Conservation (phyloP, 2,888 invertebrate species). For the Trachelus iudaicus region DNA sequence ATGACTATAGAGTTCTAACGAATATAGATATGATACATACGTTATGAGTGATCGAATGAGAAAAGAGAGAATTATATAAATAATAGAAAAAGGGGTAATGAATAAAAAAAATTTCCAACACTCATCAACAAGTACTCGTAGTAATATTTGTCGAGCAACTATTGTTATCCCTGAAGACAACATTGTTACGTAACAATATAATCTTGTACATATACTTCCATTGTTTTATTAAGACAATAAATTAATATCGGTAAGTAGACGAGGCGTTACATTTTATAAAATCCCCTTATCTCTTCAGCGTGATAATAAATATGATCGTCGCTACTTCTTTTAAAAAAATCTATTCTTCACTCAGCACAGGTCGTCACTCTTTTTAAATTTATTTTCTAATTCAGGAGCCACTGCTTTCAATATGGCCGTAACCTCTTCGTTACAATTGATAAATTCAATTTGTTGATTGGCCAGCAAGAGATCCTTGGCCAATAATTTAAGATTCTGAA, state of each 20-base stretch:
- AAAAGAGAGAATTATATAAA: background rate
- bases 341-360: background rate
- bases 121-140: background rate
- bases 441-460: slow-evolving; percentile 67
- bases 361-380: slow-evolving; percentile 15
- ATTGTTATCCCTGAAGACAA: background rate
- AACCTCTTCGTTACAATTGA: slow-evolving; percentile 64
- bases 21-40: background rate
- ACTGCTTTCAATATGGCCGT: slow-evolving; percentile 32
- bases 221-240: background rate
- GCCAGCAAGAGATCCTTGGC: slow-evolving; percentile 68
- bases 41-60: background rate
- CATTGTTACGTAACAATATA: background rate
- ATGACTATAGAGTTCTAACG: background rate
- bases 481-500: slow-evolving; percentile 69
- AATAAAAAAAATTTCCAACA: background rate
- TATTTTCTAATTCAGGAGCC: slow-evolving; percentile 39
- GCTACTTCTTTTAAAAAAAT: background rate
- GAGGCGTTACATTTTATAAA: background rate
- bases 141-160: background rate
- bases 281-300: background rate
- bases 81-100: background rate
- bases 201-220: background rate
- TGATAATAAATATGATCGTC: background rate
- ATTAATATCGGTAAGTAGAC: background rate